phyloP scores from a whole-genome alignment of 2,113 vertebrate genomes.

The Hemiscyllium ocellatum region DNA sequence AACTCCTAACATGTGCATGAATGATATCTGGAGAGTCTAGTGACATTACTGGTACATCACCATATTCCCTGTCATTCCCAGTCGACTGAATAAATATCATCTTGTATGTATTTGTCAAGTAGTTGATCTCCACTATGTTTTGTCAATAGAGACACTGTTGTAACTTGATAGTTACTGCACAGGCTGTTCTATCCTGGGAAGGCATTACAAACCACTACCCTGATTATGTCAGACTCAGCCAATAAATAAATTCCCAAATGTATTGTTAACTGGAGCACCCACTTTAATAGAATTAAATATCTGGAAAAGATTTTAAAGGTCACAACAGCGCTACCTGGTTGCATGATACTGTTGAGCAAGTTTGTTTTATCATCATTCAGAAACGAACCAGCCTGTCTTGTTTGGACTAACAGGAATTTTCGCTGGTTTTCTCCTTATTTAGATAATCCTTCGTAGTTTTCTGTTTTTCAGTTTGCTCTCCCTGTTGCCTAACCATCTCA shows the following conservation, averaged over 20 bases:
- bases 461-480: background rate
- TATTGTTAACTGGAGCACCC: background rate
- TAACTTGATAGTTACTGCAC: background rate
- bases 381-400: background rate
- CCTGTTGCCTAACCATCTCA: background rate
- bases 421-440: background rate
- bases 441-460: background rate
- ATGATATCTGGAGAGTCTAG: too few species aligned
- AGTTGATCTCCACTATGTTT: background rate
- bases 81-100: background rate
- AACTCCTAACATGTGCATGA: too few species aligned
- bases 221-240: background rate
- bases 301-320: background rate
- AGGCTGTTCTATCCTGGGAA: background rate
- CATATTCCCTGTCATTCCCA: too few species aligned
- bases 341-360: background rate
- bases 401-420: background rate
- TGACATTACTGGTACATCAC: too few species aligned
- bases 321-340: background rate
- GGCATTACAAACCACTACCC: background rate
- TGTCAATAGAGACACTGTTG: background rate
- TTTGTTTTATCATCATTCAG: background rate
- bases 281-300: background rate
- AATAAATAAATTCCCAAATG: background rate
- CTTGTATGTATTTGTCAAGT: background rate